Percentiles rank a stretch among this genome's conserved stretches.
Evolutionary conservation across 2,113 vertebrate genomes (phyloP).

Genomic region (Sapayoa aenigma): DNA sequence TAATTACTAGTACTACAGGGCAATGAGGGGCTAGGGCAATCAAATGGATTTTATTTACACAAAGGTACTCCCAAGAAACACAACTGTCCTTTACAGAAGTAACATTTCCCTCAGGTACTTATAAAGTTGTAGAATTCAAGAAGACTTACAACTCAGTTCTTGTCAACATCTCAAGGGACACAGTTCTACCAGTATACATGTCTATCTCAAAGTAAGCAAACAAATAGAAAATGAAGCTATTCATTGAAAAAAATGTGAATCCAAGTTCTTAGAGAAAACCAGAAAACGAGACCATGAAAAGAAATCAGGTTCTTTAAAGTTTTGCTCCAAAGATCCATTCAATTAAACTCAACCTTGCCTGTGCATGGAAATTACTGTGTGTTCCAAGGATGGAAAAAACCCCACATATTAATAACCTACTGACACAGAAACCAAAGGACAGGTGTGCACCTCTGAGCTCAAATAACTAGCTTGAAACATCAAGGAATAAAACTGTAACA

Average conservation of each 20-base stretch:
- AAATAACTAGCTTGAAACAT: slow-evolving; percentile 8
- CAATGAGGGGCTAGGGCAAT: background rate
- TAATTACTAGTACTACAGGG: background rate
- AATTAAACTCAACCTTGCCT: background rate
- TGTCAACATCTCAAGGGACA: background rate
- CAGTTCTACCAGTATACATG: background rate
- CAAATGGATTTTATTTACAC: background rate
- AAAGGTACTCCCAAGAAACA: background rate
- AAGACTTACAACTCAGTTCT: background rate
- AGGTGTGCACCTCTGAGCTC: slow-evolving; percentile 19
- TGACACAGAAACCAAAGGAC: slow-evolving; percentile 43
- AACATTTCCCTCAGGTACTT: background rate
- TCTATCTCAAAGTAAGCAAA: background rate
- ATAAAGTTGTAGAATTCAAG: background rate
- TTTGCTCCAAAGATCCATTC: background rate
- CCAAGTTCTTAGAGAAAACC: background rate
- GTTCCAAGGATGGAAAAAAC: background rate
- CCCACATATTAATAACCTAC: background rate
- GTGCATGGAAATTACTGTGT: background rate
- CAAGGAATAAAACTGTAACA: slow-evolving; percentile 23
- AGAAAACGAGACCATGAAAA: background rate
- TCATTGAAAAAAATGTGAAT: background rate
- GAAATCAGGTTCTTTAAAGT: background rate
- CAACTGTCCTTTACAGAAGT: background rate
- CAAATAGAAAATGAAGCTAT: background rate